Percentiles rank a stretch among this genome's conserved stretches.
Conservation (phyloP, 2,888 invertebrate species). For the Apotomis betuletana region DNA sequence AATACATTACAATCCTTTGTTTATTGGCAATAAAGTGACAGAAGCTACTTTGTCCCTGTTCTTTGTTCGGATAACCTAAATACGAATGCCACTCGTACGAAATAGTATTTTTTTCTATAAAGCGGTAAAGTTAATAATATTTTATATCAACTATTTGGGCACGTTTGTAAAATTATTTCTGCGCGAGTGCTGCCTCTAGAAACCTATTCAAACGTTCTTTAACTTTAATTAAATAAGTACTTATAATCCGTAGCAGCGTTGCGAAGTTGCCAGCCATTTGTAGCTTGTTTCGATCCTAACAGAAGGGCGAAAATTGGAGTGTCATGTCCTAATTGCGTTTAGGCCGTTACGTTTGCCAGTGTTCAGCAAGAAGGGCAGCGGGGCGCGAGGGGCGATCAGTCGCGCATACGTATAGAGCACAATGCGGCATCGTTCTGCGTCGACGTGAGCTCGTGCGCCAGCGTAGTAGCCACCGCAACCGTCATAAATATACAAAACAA, state of each 20-base stretch:
- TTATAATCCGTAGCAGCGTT: constrained; percentile 45
- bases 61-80: too few relatives aligned
- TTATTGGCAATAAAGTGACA: too few relatives aligned
- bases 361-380: constrained; percentile 47
- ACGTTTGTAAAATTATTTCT: background rate
- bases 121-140: too few relatives aligned
- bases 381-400: constrained; percentile 52
- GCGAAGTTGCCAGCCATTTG: constrained; percentile 52
- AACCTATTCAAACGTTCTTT: constrained; percentile 30
- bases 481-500: constrained; percentile 67
- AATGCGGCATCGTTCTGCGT: constrained; percentile 75
- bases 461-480: constrained; percentile 62
- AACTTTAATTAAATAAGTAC: constrained; percentile 12
- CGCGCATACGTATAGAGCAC: constrained; percentile 71
- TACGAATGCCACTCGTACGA: too few relatives aligned
- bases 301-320: constrained; percentile 47
- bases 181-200: constrained; percentile 41
- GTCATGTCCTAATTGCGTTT: constrained; percentile 48
- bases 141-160: background rate
- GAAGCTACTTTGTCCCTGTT: too few relatives aligned
- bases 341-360: constrained; percentile 49
- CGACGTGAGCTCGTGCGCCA: constrained; percentile 71
- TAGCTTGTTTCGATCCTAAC: constrained; percentile 44
- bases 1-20: too few relatives aligned
- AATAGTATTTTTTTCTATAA: too few relatives aligned